Percentiles rank a stretch among this genome's conserved stretches.
Evolutionary conservation across 1,140 invertebrate genomes (phyloP).

Genomic region (Arctopsyche grandis): DNA sequence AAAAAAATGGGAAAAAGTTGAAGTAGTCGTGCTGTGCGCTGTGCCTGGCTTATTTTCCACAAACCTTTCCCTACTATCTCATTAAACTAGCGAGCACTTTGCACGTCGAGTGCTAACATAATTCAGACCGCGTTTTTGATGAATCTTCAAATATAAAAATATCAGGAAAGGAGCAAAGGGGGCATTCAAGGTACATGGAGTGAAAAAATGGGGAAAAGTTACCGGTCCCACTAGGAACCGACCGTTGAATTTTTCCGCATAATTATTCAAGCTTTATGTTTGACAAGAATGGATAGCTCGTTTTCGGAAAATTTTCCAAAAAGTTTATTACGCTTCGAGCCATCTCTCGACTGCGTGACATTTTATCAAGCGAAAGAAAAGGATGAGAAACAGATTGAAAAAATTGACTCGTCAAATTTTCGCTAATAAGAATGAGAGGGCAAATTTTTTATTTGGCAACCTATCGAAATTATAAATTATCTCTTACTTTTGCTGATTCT

Average conservation of each 20-base stretch:
- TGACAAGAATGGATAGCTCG: conserved; percentile 35
- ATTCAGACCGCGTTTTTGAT: conserved; percentile 39
- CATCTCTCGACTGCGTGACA: neutral
- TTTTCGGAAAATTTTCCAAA: conserved; percentile 23
- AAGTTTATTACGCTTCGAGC: conserved; percentile 33
- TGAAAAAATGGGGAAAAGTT: neutral
- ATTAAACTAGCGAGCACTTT: conserved; percentile 46
- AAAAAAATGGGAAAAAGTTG: conserved; percentile 26
- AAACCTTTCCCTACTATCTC: conserved; percentile 38
- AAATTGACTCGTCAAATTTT: conserved; percentile 26
- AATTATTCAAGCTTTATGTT: conserved; percentile 39
- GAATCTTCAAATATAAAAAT: conserved; percentile 43
- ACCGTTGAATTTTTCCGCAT: conserved; percentile 11
- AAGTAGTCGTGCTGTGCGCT: neutral
- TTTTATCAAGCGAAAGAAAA: neutral
- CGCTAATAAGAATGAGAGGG: neutral
- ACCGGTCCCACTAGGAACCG: neutral
- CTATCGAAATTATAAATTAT: too few relatives aligned
- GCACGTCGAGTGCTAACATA: conserved; percentile 35
- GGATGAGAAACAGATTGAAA: conserved; percentile 8
- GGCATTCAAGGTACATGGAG: neutral
- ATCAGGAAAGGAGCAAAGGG: neutral
- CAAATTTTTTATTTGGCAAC: neutral
- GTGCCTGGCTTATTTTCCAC: conserved; percentile 30
- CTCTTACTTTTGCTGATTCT: too few relatives aligned